A percentile compares a stretch with the other conserved stretches of the same genome.
Conservation (phyloP, 1,140 invertebrate species). For the Uloborus diversus region DNA sequence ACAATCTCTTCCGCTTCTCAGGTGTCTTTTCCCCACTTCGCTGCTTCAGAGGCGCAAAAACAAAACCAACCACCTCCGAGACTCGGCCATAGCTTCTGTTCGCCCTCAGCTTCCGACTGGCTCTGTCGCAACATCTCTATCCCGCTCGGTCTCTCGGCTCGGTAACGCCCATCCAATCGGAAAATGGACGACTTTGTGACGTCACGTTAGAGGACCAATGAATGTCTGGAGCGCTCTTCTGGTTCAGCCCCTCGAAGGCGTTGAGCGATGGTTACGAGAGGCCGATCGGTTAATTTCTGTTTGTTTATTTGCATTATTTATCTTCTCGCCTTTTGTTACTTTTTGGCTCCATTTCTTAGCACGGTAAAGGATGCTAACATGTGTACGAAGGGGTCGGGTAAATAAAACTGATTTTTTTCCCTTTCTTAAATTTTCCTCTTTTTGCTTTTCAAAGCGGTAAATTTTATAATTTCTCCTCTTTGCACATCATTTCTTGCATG, state of each 20-base stretch:
- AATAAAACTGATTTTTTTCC: conserved; percentile 25
- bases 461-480: too few species aligned
- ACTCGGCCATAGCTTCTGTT: background rate
- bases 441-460: too few species aligned
- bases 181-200: background rate
- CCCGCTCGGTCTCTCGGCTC: background rate
- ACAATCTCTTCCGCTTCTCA: too few species aligned
- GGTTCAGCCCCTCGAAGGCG: conserved; percentile 44
- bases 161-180: conserved; percentile 21
- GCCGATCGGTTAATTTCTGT: background rate
- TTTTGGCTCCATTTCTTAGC: background rate
- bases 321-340: conserved; percentile 7
- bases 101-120: background rate
- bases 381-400: too few species aligned
- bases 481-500: too few species aligned
- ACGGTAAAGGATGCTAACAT: too few species aligned
- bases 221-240: background rate
- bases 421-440: too few species aligned
- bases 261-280: background rate
- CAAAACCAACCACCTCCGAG: background rate
- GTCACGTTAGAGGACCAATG: conserved; percentile 27
- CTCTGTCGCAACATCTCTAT: background rate
- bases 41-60: too few species aligned
- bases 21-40: too few species aligned
- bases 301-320: conserved; percentile 38